A percentile compares a stretch with the other conserved stretches of the same genome.
phyloP scores from a whole-genome alignment of 2,797 vertebrate species.

The Labeo calbasu region DNA sequence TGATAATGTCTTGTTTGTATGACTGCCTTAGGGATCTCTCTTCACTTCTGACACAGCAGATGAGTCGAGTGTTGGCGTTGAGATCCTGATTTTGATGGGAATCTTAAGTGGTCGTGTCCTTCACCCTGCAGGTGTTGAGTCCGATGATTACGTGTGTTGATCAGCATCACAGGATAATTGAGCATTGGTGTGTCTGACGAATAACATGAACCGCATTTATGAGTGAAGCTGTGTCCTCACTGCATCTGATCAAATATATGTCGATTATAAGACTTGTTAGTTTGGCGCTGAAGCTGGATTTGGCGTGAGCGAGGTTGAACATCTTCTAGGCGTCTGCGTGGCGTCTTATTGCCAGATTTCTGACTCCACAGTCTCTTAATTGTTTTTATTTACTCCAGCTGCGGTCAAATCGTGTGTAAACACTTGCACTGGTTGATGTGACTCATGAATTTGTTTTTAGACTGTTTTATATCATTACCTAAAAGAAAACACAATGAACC shows the following conservation, averaged over 20 bases:
- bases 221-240: neutral
- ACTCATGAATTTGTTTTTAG: conserved; percentile 2
- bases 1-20: too few relatives aligned
- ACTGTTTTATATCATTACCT: neutral
- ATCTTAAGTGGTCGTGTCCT: too few relatives aligned
- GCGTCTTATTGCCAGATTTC: neutral
- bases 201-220: neutral
- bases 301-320: conserved; percentile 4
- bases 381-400: conserved; percentile 8
- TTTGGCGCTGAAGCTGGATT: neutral
- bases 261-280: neutral
- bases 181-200: neutral
- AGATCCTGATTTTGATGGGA: too few relatives aligned
- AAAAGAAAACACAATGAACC: neutral
- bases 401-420: neutral
- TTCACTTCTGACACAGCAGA: too few relatives aligned
- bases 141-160: too few relatives aligned
- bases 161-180: neutral
- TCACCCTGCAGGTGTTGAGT: too few relatives aligned
- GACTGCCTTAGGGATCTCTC: too few relatives aligned
- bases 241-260: neutral
- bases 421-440: neutral
- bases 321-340: neutral
- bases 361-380: neutral
- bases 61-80: too few relatives aligned